phyloP scores from a whole-genome alignment of 2,113 vertebrate species.

The Eretmochelys imbricata region DNA sequence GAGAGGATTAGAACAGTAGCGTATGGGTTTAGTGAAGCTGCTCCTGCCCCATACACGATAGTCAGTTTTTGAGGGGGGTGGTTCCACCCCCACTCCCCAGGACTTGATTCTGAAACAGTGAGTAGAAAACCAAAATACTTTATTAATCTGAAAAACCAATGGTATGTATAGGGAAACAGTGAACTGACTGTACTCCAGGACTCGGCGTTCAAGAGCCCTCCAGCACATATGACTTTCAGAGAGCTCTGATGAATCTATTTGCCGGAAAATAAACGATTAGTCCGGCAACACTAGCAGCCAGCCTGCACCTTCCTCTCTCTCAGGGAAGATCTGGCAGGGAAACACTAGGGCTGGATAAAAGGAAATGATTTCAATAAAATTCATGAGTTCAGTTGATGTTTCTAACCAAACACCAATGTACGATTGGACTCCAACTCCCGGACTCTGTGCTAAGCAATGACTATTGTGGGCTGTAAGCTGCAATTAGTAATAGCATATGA shows the following conservation, averaged over 20 bases:
- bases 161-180: accelerated
- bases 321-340: background rate
- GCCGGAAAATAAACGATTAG: background rate
- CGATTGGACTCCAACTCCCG: background rate
- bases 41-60: accelerated
- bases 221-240: accelerated
- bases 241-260: background rate
- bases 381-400: background rate
- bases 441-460: no score
- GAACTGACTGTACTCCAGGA: accelerated
- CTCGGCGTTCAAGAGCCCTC: background rate
- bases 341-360: no score
- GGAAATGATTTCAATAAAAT: background rate
- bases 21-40: background rate
- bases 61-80: accelerated
- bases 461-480: background rate
- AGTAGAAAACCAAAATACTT: accelerated
- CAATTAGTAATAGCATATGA: no score
- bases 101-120: accelerated
- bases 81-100: background rate
- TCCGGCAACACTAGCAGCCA: background rate
- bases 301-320: no score
- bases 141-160: accelerated
- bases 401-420: background rate
- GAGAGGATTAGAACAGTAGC: conserved; percentile 33